Evolutionary conservation across 2,888 invertebrate genomes (phyloP), one percentile per base, ranked within the genome.

Genomic region (Sesia apiformis): DNA sequence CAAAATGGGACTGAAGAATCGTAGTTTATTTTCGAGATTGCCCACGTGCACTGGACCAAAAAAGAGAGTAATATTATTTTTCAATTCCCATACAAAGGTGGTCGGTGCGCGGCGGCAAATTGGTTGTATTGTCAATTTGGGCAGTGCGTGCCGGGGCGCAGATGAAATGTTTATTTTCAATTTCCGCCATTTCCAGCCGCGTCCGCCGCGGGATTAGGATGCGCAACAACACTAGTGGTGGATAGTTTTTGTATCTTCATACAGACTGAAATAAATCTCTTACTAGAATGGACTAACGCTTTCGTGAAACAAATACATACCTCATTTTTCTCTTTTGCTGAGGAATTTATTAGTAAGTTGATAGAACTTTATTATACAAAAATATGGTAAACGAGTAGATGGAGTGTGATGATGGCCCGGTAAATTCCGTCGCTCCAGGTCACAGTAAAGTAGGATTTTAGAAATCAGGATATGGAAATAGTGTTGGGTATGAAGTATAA

Each of bases 121-220:
- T 89, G 88, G 87, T 85, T 86, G 88, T 88, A 89, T 89, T 88
- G 88, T 88, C 87, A 88, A 87, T 88, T 89, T 86, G 88, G 87
- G 81, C 88, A 88, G 88, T 89, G 89, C 88, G 88, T 87, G 85
- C 84, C 78, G 78, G 78, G 72, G 82, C 81, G 83, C 83, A 84
- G 85, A 85, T 82, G 83, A 81, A 88, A 88, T 89, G 89, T 89
- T 89, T 89, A 87, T 89, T 88, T 89, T 89, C 89, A 88, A 89
- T 89, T 88, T 87, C 85, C 85, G 81, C 76, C 85, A 81, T 85
- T 89, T 81, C 83, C 81, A 74, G 74, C 77, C 78, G 77, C 81
- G 75, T 67, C 79, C 76, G 81, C 78, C 76, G 70, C 80, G 72
- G 84, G 85, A 88, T 87, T 87, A 88, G 85, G 79, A 74, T 72